Base-by-base conservation (phyloP, 2,113 vertebrate species). In the Stomatorhinus ivindoensis region DNA sequence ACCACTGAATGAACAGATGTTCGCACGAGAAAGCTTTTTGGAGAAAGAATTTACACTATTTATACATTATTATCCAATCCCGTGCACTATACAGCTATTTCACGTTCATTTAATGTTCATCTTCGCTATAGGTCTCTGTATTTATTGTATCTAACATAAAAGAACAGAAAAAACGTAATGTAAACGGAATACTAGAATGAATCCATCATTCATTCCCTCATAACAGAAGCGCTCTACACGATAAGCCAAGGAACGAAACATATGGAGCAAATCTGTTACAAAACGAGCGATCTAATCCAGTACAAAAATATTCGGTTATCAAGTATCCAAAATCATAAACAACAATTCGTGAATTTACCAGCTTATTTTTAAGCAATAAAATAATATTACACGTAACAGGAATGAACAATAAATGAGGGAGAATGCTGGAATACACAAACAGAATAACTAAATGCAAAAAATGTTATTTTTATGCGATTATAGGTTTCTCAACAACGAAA, bases 301-400 rank as follows among this genome's bases (percentile, higher is more conserved):
- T 89, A 93, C 91, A 93, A 93, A 95, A 94, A 95, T 94, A 95
- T 94, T 93, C 94, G 92, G 93, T 93, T 94, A 94, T 95, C 92
- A 94, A 95, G 94, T 94, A 95, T 94, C 95, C 92, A 95, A 92
- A 93, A 93, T 91, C 92, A 92, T 93, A 87, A 93, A 95, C 93
- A 93, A 94, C 94, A 93, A 95, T 94, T 94, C 92, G 92, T 93
- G 92, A 91, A 94, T 93, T 95, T 94, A 95, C 93, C 35, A 55
- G 92, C 90, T 93, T 92, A 93, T 95, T 94, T 94, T 31, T 50
- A 50, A 51, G 46, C 35, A 61, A 76, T 27, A 88, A 35, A 35
- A 21, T 50, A 3, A 7, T 35, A 50, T 27, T 13, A 80, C 35
- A n/a, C 58, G 58, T 44, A 69, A 69, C 31, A 46, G 8, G 9